Percentiles rank a stretch among this genome's conserved stretches.
phyloP scores from a whole-genome alignment of 92 coral and sea anemone species.

The Zoanthus gigantus region DNA sequence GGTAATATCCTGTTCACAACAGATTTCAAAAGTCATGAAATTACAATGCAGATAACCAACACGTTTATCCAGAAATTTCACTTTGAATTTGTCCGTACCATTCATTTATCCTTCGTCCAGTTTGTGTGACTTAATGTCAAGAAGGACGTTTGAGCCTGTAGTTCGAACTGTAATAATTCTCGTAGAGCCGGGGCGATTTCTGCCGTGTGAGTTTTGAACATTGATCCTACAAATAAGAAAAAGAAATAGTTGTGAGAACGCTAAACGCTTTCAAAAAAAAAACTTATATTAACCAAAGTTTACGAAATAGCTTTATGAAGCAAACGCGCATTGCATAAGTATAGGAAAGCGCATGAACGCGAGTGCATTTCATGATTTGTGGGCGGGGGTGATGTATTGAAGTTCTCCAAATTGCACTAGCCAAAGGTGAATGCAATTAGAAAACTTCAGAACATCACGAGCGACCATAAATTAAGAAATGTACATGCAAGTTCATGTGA shows the following conservation, averaged over 20 bases:
- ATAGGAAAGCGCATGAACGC: too few species aligned
- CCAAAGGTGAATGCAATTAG: too few species aligned
- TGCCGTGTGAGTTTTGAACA: conserved; percentile 82
- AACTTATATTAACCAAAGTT: too few species aligned
- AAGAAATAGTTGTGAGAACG: neutral
- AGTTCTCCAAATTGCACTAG: too few species aligned
- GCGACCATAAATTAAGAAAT: too few species aligned
- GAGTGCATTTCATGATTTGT: too few species aligned
- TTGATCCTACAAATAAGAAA: conserved; percentile 42
- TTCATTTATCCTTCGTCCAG: conserved; percentile 72
- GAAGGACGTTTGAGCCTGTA: conserved; percentile 93
- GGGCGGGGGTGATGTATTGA: too few species aligned
- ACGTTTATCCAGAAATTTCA: neutral
- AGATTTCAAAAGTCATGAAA: neutral
- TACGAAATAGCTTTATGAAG: too few species aligned
- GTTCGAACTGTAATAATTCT: conserved; percentile 84
- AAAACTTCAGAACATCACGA: too few species aligned
- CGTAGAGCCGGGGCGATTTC: conserved; percentile 92
- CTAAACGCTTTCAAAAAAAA: neutral
- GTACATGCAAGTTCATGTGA: too few species aligned
- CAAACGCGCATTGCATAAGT: too few species aligned
- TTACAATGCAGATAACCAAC: neutral
- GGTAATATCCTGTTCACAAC: neutral
- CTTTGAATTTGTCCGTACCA: neutral
- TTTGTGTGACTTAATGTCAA: conserved; percentile 79